Evolutionary conservation across 2,113 vertebrate genomes (phyloP).

Genomic region (Heliornis fulica): DNA sequence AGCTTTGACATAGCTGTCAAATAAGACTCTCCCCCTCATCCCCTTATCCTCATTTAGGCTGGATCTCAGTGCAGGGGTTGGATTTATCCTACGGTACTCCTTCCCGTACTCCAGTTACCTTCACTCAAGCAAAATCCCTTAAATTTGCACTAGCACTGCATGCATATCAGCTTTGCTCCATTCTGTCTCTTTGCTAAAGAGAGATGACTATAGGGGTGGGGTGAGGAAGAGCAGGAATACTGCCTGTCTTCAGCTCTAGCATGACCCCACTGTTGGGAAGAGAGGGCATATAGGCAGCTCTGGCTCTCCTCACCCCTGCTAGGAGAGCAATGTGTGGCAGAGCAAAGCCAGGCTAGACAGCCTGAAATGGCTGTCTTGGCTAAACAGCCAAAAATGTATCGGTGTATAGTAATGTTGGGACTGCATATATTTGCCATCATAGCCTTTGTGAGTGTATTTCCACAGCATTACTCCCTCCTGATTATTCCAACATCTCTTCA

Average conservation of each 20-base stretch:
- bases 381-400: neutral
- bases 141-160: neutral
- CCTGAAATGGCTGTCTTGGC: no score
- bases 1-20: neutral
- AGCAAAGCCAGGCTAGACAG: neutral
- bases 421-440: neutral
- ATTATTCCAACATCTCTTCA: neutral
- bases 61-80: neutral
- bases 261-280: neutral
- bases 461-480: neutral
- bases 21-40: neutral
- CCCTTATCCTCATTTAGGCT: neutral
- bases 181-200: neutral
- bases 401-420: neutral
- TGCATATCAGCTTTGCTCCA: neutral
- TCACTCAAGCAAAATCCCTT: neutral
- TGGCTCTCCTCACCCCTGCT: neutral
- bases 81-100: neutral
- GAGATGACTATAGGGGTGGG: rapidly evolving
- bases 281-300: neutral
- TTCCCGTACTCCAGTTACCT: neutral
- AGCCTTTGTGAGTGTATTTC: neutral
- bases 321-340: rapidly evolving
- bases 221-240: neutral
- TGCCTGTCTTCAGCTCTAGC: neutral